A percentile compares a stretch with the other conserved stretches of the same genome.
phyloP scores from a whole-genome alignment of 2,888 invertebrate genomes.

The Apocheima hispidaria region DNA sequence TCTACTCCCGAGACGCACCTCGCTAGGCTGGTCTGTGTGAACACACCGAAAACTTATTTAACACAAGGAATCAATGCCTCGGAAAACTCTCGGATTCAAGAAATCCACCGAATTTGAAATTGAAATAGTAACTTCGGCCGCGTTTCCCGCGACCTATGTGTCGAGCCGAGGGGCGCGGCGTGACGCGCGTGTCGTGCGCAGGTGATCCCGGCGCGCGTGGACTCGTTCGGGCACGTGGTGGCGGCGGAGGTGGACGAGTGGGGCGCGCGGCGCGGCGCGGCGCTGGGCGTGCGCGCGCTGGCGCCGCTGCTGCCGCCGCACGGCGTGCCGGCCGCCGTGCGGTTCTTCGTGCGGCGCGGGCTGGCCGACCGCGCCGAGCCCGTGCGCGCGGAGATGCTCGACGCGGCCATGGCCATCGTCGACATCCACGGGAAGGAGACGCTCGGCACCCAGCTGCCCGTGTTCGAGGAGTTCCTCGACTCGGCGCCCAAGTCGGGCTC shows the following conservation, averaged over 20 bases:
- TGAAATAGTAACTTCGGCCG: too few species aligned
- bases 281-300: slow-evolving; percentile 92
- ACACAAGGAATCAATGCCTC: too few species aligned
- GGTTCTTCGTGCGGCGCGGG: slow-evolving; percentile 94
- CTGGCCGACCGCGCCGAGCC: slow-evolving; percentile 94
- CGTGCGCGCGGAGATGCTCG: slow-evolving; percentile 96
- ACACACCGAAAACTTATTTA: too few species aligned
- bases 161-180: too few species aligned
- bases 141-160: too few species aligned
- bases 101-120: too few species aligned
- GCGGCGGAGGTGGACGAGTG: slow-evolving; percentile 95
- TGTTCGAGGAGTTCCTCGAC: slow-evolving; percentile 90
- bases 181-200: slow-evolving; percentile 51
- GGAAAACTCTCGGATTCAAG: too few species aligned
- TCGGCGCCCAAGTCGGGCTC: slow-evolving; percentile 96
- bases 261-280: slow-evolving; percentile 96
- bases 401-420: slow-evolving; percentile 96
- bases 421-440: slow-evolving; percentile 95
- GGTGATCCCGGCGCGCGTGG: slow-evolving; percentile 94
- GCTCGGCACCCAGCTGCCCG: slow-evolving; percentile 8
- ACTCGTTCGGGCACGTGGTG: slow-evolving; percentile 96
- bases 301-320: slow-evolving; percentile 89
- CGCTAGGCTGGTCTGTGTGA: not conserved
- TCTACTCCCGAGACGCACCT: not conserved
- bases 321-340: slow-evolving; percentile 89